Evolutionary conservation across 1,140 invertebrate species (phyloP), one percentile per base, ranked within the genome.

Genomic region (Nixonia krombeini): DNA sequence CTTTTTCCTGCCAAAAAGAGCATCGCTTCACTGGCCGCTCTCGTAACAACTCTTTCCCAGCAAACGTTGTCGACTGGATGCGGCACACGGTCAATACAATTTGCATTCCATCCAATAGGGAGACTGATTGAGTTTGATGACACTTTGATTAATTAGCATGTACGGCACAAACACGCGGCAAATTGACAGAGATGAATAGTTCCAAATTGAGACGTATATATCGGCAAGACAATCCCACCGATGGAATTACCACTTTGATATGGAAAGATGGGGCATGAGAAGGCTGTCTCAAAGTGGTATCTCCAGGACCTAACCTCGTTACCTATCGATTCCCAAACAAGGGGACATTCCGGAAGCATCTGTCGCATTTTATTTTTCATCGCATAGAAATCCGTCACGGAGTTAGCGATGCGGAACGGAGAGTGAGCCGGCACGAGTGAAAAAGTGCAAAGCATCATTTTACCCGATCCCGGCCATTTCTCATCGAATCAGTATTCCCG

Each of bases 401-500:
- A n/a, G n/a, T n/a, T n/a, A n/a, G n/a, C n/a, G n/a, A n/a, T n/a
- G n/a, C n/a, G n/a, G n/a, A n/a, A n/a, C n/a, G n/a, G n/a, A n/a
- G n/a, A n/a, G n/a, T n/a, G n/a, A n/a, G n/a, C n/a, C n/a, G n/a
- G n/a, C n/a, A n/a, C n/a, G n/a, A n/a, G n/a, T n/a, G n/a, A n/a
- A n/a, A n/a, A n/a, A n/a, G n/a, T n/a, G n/a, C n/a, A n/a, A n/a
- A n/a, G n/a, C n/a, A n/a, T n/a, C n/a, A n/a, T n/a, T n/a, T n/a
- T n/a, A n/a, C n/a, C n/a, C n/a, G n/a, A n/a, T n/a, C n/a, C n/a
- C n/a, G n/a, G n/a, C n/a, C n/a, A n/a, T n/a, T n/a, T n/a, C n/a
- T n/a, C n/a, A n/a, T n/a, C n/a, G n/a, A n/a, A 59, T 61, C 57
- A 59, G 47, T 50, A 44, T 21, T 28, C 25, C n/a, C 10, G 25